These are phyloP conservation scores for Pseudomugil gertrudae DNA, from an alignment of 2,797 vertebrate species.

Conservation along the genomic window DNA sequence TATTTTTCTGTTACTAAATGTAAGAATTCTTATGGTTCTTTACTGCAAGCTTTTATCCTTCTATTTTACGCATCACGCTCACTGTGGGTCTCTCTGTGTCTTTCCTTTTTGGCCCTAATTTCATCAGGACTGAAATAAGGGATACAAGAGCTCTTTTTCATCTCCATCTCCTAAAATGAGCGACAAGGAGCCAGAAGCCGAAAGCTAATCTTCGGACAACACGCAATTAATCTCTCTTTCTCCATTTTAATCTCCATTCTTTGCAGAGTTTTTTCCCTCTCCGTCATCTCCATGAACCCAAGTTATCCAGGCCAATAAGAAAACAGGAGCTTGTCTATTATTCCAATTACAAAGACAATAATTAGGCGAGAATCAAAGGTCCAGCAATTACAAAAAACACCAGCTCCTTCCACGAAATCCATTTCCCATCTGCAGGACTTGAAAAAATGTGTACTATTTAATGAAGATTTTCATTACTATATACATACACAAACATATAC, in stretches of 20 bases:
- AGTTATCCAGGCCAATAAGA: constrained; percentile 38
- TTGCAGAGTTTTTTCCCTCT: constrained; percentile 4
- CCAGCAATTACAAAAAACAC: constrained; percentile 51
- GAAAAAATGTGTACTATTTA: constrained; percentile 29
- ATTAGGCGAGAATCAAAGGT: constrained; percentile 63
- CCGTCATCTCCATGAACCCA: constrained; percentile 11
- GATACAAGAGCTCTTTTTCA: constrained; percentile 62
- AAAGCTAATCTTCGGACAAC: constrained; percentile 61
- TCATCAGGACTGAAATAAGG: constrained; percentile 58
- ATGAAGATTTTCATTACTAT: constrained; percentile 1
- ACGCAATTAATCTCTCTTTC: constrained; percentile 62
- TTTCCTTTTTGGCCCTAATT: constrained; percentile 44
- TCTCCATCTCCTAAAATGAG: constrained; percentile 60
- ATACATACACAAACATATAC: too few species aligned
- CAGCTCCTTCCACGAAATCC: constrained; percentile 31
- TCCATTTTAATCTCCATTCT: constrained; percentile 35
- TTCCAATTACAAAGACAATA: constrained; percentile 72
- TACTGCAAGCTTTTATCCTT: constrained; percentile 10
- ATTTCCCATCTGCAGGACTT: constrained; percentile 43
- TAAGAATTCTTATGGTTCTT: constrained; percentile 33
- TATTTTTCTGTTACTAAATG: constrained; percentile 43
- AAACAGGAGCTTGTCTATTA: constrained; percentile 55
- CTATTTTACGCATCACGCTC: constrained; percentile 12
- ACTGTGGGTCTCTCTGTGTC: constrained; percentile 13
- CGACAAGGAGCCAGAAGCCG: constrained; percentile 50